A percentile compares a stretch with the other conserved stretches of the same genome.
Evolutionary conservation across 2,113 vertebrate genomes (phyloP).

Genomic region (Podarcis cretensis): DNA sequence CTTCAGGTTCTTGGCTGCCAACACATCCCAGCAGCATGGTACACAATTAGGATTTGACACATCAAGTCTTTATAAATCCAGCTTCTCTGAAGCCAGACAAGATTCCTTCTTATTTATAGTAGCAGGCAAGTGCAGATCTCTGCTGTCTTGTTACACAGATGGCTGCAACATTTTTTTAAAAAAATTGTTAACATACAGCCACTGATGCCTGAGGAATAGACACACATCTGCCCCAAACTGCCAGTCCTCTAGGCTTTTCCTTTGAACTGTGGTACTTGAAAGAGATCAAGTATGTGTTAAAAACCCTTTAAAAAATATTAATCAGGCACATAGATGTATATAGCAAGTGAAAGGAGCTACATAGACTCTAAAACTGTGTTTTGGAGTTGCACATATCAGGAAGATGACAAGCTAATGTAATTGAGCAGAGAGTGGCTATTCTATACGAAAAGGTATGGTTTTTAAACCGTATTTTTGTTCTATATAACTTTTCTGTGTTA

Average conservation of each 20-base stretch:
- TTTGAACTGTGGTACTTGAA: conserved; percentile 69
- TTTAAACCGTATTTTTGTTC: neutral
- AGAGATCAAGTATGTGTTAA: conserved; percentile 44
- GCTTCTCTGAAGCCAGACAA: conserved; percentile 69
- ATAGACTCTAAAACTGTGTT: neutral
- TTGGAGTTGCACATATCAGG: neutral
- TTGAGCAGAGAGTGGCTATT: neutral
- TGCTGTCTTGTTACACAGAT: conserved; percentile 75
- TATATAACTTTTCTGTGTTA: neutral
- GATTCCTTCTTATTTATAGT: conserved; percentile 69
- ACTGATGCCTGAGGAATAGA: conserved; percentile 73
- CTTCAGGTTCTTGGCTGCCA: conserved; percentile 67
- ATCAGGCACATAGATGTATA: neutral
- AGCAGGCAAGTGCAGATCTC: conserved; percentile 67
- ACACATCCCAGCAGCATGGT: conserved; percentile 52
- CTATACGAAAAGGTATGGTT: neutral
- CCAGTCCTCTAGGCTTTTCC: conserved; percentile 70
- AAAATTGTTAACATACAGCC: conserved; percentile 75
- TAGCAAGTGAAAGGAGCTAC: neutral
- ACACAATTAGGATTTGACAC: conserved; percentile 54
- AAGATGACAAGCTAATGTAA: neutral
- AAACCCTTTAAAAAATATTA: neutral
- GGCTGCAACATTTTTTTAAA: conserved; percentile 66
- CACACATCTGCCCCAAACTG: conserved; percentile 75
- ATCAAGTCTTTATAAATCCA: conserved; percentile 65